A percentile compares a stretch with the other conserved stretches of the same genome.
Conservation (phyloP, 2,113 vertebrate species). For the Triplophysa rosa region DNA sequence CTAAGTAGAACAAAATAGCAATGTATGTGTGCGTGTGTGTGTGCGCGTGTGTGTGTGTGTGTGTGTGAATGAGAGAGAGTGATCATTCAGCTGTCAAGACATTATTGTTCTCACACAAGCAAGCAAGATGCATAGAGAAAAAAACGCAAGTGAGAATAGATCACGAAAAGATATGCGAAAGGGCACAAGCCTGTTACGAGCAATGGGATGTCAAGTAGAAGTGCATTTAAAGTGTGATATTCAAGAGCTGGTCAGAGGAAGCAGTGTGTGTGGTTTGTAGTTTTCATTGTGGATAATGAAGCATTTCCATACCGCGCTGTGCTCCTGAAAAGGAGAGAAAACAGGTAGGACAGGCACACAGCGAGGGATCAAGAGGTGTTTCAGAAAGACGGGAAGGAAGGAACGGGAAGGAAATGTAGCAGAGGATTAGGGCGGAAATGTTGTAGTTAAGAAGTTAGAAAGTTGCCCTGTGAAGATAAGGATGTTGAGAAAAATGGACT, state of each 20-base stretch:
- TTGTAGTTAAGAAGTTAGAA: not conserved
- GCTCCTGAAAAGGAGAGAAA: not conserved
- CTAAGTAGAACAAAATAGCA: slow-evolving; percentile 1
- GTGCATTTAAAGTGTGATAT: slow-evolving; percentile 1
- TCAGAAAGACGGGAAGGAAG: too few species aligned
- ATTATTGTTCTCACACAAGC: not conserved
- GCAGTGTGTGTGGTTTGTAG: not conserved
- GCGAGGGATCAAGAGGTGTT: not conserved
- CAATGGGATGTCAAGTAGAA: not conserved
- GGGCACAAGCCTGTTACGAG: not conserved
- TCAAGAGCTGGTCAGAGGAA: not conserved
- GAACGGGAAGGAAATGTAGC: not conserved
- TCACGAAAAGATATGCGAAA: not conserved
- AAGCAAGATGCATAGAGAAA: not conserved
- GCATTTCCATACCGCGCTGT: not conserved
- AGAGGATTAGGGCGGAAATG: slow-evolving; percentile 1
- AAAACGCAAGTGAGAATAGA: not conserved
- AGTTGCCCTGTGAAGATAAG: not conserved
- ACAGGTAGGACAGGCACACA: not conserved
- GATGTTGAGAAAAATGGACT: not conserved
- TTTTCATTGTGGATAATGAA: not conserved
- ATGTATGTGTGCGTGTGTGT: not conserved
- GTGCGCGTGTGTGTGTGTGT: not conserved
- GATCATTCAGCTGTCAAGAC: not conserved
- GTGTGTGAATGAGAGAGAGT: not conserved